A percentile compares a stretch with the other conserved stretches of the same genome.
phyloP scores from a whole-genome alignment of 2,797 vertebrate genomes.

The Diceros bicornis region DNA sequence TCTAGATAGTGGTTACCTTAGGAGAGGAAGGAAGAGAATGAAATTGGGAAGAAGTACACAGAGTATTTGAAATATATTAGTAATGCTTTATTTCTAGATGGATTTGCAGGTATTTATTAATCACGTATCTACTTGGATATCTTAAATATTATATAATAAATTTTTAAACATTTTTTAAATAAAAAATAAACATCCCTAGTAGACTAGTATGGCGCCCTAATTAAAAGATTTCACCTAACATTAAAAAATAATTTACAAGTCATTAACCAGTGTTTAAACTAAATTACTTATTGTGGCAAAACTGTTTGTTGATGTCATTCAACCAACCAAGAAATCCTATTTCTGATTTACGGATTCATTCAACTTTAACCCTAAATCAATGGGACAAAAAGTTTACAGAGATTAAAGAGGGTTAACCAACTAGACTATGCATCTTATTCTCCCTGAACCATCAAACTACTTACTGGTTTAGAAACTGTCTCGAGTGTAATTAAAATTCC shows the following conservation, averaged over 20 bases:
- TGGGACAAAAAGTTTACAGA: conserved; percentile 49
- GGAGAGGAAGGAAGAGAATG: background rate
- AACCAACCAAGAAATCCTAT: conserved; percentile 52
- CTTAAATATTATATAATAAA: conserved; percentile 35
- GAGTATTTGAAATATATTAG: background rate
- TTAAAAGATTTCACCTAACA: conserved; percentile 65
- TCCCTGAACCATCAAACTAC: conserved; percentile 9
- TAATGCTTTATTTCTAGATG: background rate
- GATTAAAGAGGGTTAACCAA: conserved; percentile 13
- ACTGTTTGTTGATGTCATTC: conserved; percentile 21
- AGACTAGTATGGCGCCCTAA: background rate
- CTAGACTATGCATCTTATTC: background rate
- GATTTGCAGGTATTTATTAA: background rate
- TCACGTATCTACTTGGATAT: background rate
- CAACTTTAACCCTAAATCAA: conserved; percentile 55
- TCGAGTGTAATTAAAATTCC: conserved; percentile 72
- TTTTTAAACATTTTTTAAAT: background rate
- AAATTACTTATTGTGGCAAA: conserved; percentile 26
- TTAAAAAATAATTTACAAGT: conserved; percentile 35
- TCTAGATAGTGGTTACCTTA: background rate
- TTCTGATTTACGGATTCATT: conserved; percentile 59
- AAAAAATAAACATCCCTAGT: conserved; percentile 11
- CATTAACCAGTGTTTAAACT: conserved; percentile 44
- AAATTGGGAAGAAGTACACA: background rate
- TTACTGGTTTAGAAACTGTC: conserved; percentile 34